Conservation (phyloP, 2,797 vertebrate species). For the Anolis apletophallus region DNA sequence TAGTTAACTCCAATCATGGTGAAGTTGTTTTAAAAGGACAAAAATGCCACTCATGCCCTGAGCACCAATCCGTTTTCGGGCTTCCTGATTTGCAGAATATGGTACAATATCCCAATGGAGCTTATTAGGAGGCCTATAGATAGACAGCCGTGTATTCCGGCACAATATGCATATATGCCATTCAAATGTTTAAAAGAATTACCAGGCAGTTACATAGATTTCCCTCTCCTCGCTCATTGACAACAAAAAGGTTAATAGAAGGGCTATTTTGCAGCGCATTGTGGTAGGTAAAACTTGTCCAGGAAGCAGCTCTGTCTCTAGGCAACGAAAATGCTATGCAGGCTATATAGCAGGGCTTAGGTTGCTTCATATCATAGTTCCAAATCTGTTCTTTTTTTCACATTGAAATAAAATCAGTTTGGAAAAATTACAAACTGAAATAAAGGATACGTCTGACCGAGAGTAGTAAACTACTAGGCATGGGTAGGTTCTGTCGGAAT, state of each 20-base stretch:
- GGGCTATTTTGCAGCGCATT: slow-evolving; percentile 33
- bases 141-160: slow-evolving; percentile 50
- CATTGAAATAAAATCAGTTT: too few relatives aligned
- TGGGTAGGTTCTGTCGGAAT: too few relatives aligned
- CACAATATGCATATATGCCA: slow-evolving; percentile 28
- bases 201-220: slow-evolving; percentile 55
- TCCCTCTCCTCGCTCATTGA: slow-evolving; percentile 23
- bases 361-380: background rate
- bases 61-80: slow-evolving; percentile 65
- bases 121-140: slow-evolving; percentile 74
- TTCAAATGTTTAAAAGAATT: slow-evolving; percentile 62
- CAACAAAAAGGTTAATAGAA: slow-evolving; percentile 39
- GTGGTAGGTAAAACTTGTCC: slow-evolving; percentile 36
- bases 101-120: slow-evolving; percentile 65
- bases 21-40: slow-evolving; percentile 55
- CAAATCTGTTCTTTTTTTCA: background rate
- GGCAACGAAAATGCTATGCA: background rate
- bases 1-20: slow-evolving; percentile 74
- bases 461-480: too few relatives aligned
- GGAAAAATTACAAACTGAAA: too few relatives aligned
- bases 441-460: too few relatives aligned
- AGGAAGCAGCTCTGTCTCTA: slow-evolving; percentile 40
- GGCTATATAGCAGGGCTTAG: background rate
- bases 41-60: slow-evolving; percentile 65
- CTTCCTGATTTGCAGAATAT: slow-evolving; percentile 41